These are phyloP conservation scores for Monoplex corrugatus DNA, from an alignment of 2,888 invertebrate genomes.

Conservation along the genomic window DNA sequence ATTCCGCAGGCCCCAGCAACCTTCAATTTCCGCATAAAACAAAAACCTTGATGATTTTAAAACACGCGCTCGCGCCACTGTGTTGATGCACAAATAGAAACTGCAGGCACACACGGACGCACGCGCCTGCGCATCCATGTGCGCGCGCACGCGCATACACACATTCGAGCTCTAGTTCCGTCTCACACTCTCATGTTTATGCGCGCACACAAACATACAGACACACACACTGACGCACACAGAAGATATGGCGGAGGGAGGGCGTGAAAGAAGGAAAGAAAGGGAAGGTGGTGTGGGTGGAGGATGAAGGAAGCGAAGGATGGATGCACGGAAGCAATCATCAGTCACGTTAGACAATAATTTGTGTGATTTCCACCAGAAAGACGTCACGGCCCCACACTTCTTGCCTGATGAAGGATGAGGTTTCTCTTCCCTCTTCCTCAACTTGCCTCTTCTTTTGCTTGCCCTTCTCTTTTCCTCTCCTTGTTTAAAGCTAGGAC, in stretches of 20 bases:
- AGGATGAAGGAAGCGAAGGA: not conserved
- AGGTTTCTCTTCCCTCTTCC: too few relatives aligned
- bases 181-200: not conserved
- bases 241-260: not conserved
- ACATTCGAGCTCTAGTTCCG: too few relatives aligned
- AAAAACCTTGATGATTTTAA: conserved; percentile 24
- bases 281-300: not conserved
- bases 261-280: not conserved
- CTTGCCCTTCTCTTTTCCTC: too few relatives aligned
- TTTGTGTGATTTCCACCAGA: not conserved
- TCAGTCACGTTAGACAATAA: not conserved
- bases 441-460: too few relatives aligned
- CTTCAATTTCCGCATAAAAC: conserved; percentile 24
- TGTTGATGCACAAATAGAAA: conserved; percentile 23
- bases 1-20: not conserved
- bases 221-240: not conserved
- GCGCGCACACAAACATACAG: not conserved
- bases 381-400: not conserved
- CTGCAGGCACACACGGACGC: not conserved
- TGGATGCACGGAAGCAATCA: not conserved
- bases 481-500: too few relatives aligned
- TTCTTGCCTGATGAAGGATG: too few relatives aligned
- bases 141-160: conserved; percentile 16
- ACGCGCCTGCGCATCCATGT: not conserved
- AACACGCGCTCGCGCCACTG: conserved; percentile 7